Conservation (phyloP, 1,140 invertebrate species). For the Aphis craccivora region DNA sequence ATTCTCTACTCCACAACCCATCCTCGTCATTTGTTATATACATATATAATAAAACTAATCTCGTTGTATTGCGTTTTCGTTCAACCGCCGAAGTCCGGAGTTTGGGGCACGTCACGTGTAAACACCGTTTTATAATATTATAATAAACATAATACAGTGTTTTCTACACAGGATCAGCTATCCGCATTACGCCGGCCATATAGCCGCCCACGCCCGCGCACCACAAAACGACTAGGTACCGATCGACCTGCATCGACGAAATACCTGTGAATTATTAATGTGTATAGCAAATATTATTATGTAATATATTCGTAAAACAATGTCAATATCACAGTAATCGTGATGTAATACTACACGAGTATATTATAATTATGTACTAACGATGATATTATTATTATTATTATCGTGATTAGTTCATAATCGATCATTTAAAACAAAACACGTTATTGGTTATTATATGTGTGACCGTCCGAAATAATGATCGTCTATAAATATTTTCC, state of each 20-base stretch:
- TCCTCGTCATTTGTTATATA: not conserved
- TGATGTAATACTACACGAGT: not conserved
- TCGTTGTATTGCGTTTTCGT: constrained; percentile 13
- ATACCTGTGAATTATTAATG: not conserved
- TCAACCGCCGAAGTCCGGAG: not conserved
- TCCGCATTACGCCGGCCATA: not conserved
- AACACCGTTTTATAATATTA: not conserved
- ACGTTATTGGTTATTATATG: not conserved
- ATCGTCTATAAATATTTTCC: not conserved
- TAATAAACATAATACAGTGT: constrained; percentile 1
- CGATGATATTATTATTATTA: not conserved
- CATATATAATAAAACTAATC: not conserved
- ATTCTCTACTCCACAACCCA: not conserved
- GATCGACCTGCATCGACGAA: not conserved
- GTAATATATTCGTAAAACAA: not conserved
- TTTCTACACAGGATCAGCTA: not conserved
- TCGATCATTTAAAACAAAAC: not conserved
- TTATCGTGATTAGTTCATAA: not conserved
- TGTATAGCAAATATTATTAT: not conserved
- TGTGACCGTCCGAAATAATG: not conserved
- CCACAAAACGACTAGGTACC: too few relatives aligned
- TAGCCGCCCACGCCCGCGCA: too few relatives aligned
- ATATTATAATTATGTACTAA: not conserved
- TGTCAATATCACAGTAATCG: not conserved
- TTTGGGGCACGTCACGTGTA: not conserved